A percentile compares a stretch with the other conserved stretches of the same genome.
These are phyloP conservation scores for Drosophila engyochracea DNA, from an alignment of 2,888 invertebrate genomes.

Conservation along the genomic window DNA sequence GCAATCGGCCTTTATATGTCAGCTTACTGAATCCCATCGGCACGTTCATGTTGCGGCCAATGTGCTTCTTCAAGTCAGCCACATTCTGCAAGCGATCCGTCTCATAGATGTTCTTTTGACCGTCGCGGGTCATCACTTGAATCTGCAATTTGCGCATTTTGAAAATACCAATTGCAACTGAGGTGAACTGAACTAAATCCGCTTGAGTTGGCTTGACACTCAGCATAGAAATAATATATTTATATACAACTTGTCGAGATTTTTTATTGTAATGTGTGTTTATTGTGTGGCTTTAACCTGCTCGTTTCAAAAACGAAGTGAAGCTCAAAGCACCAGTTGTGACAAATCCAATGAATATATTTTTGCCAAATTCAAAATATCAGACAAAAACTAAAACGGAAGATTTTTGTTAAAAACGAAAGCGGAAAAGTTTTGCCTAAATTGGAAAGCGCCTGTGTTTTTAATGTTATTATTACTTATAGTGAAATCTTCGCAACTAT, in stretches of 20 bases:
- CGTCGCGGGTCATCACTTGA: slow-evolving; percentile 62
- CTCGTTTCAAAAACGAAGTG: slow-evolving; percentile 11
- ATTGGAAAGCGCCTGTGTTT: neutral
- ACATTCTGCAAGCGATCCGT: slow-evolving; percentile 59
- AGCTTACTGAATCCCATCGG: slow-evolving; percentile 67
- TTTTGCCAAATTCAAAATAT: neutral
- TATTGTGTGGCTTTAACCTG: neutral
- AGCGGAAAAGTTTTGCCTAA: neutral
- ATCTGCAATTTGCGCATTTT: slow-evolving; percentile 59
- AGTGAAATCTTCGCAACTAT: neutral
- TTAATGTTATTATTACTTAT: neutral
- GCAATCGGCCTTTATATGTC: slow-evolving; percentile 55
- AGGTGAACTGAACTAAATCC: neutral
- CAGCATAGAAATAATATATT: neutral
- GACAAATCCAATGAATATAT: neutral
- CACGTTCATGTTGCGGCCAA: slow-evolving; percentile 57
- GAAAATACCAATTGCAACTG: neutral
- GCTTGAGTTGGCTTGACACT: too few species aligned
- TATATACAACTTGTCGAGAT: neutral
- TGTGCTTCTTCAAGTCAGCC: slow-evolving; percentile 50
- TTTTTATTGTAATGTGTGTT: slow-evolving; percentile 10
- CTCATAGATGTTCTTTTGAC: slow-evolving; percentile 54
- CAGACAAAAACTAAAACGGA: neutral
- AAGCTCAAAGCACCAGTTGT: slow-evolving; percentile 18
- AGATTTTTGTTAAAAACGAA: neutral